A percentile compares a stretch with the other conserved stretches of the same genome.
phyloP scores from a whole-genome alignment of 2,113 vertebrate genomes.

The Clarias gariepinus region DNA sequence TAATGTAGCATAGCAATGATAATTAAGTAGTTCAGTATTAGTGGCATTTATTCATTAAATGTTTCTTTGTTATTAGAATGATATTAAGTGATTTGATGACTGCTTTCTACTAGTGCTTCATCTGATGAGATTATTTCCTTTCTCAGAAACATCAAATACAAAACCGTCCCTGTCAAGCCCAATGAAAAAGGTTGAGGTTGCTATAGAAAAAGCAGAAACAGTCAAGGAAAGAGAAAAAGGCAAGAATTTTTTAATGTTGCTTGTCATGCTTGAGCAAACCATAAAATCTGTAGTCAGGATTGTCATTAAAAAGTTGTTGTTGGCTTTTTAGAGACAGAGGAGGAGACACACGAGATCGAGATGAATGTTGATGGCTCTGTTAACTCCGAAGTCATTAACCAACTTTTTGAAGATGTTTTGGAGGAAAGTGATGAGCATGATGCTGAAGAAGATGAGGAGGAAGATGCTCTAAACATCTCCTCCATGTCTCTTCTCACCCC shows the following conservation, averaged over 20 bases:
- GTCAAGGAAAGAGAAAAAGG: conserved; percentile 46
- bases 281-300: not conserved
- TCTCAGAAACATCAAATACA: not conserved
- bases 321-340: conserved; percentile 57
- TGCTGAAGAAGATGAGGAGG: conserved; percentile 69
- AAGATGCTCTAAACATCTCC: conserved; percentile 89
- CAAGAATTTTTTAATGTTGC: not conserved
- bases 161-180: conserved; percentile 62
- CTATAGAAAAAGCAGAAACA: conserved; percentile 12
- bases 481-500: conserved; percentile 97
- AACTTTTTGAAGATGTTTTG: conserved; percentile 84
- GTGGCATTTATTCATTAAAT: not conserved
- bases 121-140: conserved; percentile 28
- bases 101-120: not conserved
- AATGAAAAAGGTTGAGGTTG: conserved; percentile 34
- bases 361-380: conserved; percentile 75
- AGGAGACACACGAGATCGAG: conserved; percentile 67
- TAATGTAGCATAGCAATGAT: not conserved
- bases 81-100: not conserved
- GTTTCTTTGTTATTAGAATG: not conserved
- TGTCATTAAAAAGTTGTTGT: conserved; percentile 52
- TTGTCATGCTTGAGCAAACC: conserved; percentile 10
- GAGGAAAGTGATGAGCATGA: conserved; percentile 73
- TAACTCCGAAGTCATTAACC: conserved; percentile 87
- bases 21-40: not conserved